Base-by-base conservation (phyloP, 2,888 invertebrate genomes). In the Hartigia nigra region DNA sequence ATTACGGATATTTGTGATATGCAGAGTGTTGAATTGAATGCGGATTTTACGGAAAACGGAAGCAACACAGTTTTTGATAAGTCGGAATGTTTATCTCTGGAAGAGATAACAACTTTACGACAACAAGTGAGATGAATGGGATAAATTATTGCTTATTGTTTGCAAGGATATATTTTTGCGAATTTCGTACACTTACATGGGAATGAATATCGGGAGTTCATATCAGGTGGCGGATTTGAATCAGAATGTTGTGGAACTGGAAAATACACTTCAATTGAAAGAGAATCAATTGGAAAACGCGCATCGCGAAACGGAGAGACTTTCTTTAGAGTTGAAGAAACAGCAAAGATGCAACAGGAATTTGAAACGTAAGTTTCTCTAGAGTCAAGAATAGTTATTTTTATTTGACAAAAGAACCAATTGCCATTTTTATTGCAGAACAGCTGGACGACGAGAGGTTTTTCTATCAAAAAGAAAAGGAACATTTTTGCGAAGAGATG, bases 401-500 rank as follows among this genome's bases (percentile, higher is more conserved):
- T 36, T 69, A 74, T 74, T 37, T 39, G 9, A 76, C 69, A 4
- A 2, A 32, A 4, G 3, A 31, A 23, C 4, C 3, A 70, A 12
- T 12, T 55, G 39, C 23, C 23, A 55, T 70, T 82, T 83, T 82
- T 32, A 83, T 87, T 89, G 81, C 81, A 88, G 88, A 93, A 88
- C 93, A 94, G 88, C 87, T 94, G 81, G 92, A 93, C 81, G 93
- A 94, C 82, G 94, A 94, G 89, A 91, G 93, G 86, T 92, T 91
- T 80, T 93, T 92, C 85, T 93, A 93, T 87, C 92, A 92, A 81
- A 92, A 93, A 85, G 93, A 94, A 86, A 94, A 94, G 84, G 92
- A 93, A 82, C 90, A 92, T 79, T 93, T 93, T 79, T 91, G 93
- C 79, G 91, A 92, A 75, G 93, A 94, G 88, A 92, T 92, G 91